A percentile compares a stretch with the other conserved stretches of the same genome.
Conservation (phyloP, 2,888 invertebrate species). For the Clistopyga incitator region DNA sequence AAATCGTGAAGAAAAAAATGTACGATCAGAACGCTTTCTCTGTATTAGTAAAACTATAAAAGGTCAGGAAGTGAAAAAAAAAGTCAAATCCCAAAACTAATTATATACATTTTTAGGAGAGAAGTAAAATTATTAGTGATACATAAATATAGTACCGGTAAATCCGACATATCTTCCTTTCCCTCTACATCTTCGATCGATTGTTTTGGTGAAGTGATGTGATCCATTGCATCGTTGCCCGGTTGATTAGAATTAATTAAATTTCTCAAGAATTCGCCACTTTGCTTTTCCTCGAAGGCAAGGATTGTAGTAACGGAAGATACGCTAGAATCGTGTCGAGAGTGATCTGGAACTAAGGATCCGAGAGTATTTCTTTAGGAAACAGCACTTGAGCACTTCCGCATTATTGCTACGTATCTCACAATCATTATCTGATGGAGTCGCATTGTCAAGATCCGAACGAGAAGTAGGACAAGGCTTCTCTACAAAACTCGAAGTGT, state of each 20-base stretch:
- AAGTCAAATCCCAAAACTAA: too few relatives aligned
- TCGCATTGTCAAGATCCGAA: constrained; percentile 29
- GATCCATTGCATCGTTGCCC: constrained; percentile 20
- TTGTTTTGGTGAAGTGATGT: neutral
- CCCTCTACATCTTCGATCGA: constrained; percentile 3
- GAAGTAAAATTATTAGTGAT: neutral
- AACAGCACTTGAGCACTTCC: neutral
- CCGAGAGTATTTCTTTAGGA: neutral
- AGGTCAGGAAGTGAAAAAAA: too few relatives aligned
- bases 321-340: constrained; percentile 20
- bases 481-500: constrained; percentile 19
- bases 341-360: constrained; percentile 24
- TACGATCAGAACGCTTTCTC: too few relatives aligned
- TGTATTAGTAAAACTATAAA: too few relatives aligned
- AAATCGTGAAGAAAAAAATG: too few relatives aligned
- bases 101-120: too few relatives aligned
- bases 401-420: constrained; percentile 39
- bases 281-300: neutral
- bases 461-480: constrained; percentile 16
- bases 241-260: constrained; percentile 41
- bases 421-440: constrained; percentile 35
- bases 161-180: constrained; percentile 15
- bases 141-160: constrained; percentile 26
- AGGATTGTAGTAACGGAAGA: constrained; percentile 37
- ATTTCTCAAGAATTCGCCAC: constrained; percentile 40